Conservation (phyloP, 1,140 invertebrate genomes). For the Dinoponera quadriceps region DNA sequence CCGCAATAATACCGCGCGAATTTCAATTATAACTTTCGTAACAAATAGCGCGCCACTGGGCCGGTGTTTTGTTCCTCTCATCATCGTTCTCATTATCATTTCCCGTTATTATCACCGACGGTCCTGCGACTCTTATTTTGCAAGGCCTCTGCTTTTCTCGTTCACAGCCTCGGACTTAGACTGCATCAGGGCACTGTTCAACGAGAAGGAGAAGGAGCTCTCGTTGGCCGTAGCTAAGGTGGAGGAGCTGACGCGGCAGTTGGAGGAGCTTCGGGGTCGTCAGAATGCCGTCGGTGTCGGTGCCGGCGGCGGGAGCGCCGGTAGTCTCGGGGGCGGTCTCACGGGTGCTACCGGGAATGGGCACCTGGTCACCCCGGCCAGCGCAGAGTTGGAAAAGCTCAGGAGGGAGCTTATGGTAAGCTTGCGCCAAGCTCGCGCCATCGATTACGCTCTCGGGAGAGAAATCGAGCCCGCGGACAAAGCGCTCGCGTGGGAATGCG, state of each 20-base stretch:
- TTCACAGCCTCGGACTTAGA: conserved; percentile 96
- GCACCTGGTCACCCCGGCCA: conserved; percentile 89
- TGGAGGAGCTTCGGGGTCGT: conserved; percentile 94
- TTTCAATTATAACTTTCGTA: conserved; percentile 6
- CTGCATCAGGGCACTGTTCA: conserved; percentile 97
- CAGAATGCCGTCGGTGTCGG: conserved; percentile 79
- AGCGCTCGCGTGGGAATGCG: neutral
- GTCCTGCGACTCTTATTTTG: neutral
- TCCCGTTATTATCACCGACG: neutral
- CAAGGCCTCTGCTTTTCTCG: neutral
- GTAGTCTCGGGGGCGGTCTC: conserved; percentile 81
- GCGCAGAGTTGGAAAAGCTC: conserved; percentile 95
- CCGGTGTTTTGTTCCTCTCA: conserved; percentile 14
- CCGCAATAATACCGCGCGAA: neutral
- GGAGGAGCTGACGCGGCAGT: conserved; percentile 96
- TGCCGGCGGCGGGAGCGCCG: conserved; percentile 79
- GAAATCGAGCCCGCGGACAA: neutral
- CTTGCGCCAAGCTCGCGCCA: conserved; percentile 57
- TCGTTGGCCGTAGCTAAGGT: conserved; percentile 97
- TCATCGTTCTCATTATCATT: conserved; percentile 55
- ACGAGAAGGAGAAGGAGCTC: conserved; percentile 98
- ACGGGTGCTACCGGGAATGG: conserved; percentile 79
- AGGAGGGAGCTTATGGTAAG: conserved; percentile 94
- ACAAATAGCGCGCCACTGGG: no score
- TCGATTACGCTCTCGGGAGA: conserved; percentile 35